phyloP scores from a whole-genome alignment of 2,888 invertebrate species.

The Anthophora plumipes region DNA sequence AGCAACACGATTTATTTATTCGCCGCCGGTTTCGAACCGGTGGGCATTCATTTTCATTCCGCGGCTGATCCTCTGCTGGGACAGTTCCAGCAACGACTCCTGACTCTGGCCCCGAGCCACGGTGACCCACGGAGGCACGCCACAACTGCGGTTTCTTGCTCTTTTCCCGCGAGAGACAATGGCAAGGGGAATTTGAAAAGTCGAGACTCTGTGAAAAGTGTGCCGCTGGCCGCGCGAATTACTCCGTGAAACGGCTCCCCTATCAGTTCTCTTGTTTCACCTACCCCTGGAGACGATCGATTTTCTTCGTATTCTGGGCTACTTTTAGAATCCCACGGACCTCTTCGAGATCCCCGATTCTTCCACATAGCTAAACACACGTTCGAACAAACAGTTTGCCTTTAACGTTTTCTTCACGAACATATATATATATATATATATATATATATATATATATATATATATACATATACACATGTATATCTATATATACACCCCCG shows the following conservation, averaged over 20 bases:
- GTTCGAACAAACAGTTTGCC: not conserved
- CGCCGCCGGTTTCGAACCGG: slow-evolving; percentile 40
- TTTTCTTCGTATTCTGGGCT: slow-evolving; percentile 37
- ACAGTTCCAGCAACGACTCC: slow-evolving; percentile 60
- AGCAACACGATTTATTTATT: slow-evolving; percentile 57
- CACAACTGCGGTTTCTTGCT: slow-evolving; percentile 66
- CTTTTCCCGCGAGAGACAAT: slow-evolving; percentile 63
- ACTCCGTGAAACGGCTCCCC: slow-evolving; percentile 52
- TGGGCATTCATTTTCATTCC: slow-evolving; percentile 60
- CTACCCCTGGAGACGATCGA: slow-evolving; percentile 31
- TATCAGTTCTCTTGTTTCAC: slow-evolving; percentile 43
- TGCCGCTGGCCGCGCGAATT: slow-evolving; percentile 54
- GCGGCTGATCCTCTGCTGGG: slow-evolving; percentile 56
- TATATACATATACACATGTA: too few species aligned
- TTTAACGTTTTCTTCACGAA: too few species aligned
- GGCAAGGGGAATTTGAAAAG: too few species aligned
- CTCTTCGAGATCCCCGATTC: slow-evolving; percentile 11
- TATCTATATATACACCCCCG: too few species aligned
- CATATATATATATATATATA: too few species aligned
- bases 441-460: too few species aligned
- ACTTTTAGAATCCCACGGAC: slow-evolving; percentile 26
- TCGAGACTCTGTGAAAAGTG: slow-evolving; percentile 40
- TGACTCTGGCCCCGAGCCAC: slow-evolving; percentile 63
- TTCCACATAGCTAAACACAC: not conserved
- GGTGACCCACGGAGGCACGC: slow-evolving; percentile 54